phyloP scores from a whole-genome alignment of 2,113 vertebrate genomes.

The Meleagris gallopavo region DNA sequence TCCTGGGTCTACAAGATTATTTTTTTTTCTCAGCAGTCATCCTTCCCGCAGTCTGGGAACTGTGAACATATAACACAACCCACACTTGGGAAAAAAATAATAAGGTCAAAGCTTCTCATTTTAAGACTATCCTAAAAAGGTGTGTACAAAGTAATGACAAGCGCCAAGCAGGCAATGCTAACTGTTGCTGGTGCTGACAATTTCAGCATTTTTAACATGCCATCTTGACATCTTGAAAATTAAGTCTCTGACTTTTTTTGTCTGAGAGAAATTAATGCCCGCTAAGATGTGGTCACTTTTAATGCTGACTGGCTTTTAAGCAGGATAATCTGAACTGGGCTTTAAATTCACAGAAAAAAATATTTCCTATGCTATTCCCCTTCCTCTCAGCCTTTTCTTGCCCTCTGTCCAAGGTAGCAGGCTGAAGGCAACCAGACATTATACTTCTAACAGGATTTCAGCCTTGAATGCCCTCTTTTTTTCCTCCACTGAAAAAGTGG shows the following conservation, averaged over 20 bases:
- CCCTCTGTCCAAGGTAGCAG: background rate
- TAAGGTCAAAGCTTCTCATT: constrained; percentile 66
- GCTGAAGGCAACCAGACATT: background rate
- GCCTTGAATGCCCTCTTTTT: constrained; percentile 12
- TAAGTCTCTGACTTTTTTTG: constrained; percentile 57
- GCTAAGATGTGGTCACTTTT: background rate
- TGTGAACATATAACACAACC: background rate
- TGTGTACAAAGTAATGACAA: constrained; percentile 53
- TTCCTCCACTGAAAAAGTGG: background rate
- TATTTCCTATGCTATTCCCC: background rate
- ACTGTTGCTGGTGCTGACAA: constrained; percentile 54
- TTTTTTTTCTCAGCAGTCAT: background rate
- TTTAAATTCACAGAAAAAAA: constrained; percentile 32
- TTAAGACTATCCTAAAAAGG: constrained; percentile 56
- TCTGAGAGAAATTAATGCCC: constrained; percentile 50
- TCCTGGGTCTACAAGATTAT: background rate
- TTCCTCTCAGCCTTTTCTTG: background rate
- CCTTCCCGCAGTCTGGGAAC: background rate
- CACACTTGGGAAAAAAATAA: constrained; percentile 21
- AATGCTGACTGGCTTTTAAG: background rate
- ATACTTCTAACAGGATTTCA: constrained; percentile 10
- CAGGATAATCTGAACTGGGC: background rate
- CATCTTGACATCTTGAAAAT: constrained; percentile 58
- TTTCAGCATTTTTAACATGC: constrained; percentile 55
- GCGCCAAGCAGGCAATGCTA: constrained; percentile 54